Evolutionary conservation across 2,113 vertebrate genomes (phyloP), one percentile per base, ranked within the genome.

Genomic region (Isurus oxyrinchus): DNA sequence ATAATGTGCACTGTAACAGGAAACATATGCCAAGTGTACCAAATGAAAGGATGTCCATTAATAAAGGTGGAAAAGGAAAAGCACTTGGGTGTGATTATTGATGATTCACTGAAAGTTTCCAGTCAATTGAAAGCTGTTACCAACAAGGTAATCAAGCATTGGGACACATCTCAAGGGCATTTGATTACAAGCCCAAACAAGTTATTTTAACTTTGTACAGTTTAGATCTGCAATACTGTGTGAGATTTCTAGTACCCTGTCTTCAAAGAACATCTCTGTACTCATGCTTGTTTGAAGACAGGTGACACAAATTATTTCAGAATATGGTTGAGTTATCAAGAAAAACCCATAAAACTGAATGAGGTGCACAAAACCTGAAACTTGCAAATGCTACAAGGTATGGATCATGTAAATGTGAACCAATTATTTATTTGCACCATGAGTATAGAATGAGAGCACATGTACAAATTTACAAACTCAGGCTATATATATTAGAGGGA

Each of bases 21-120:
- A 94, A 94, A 66, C 59, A 66, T 23, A 94, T 94, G 59, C 59
- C 90, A 94, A 63, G 59, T 94, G 23, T 94, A 14, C 90, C 90
- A 93, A 93, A 63, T 93, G 90, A 93, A 93, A 93, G 88, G 88
- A 93, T 93, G 88, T 93, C 88, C 90, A 94, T 94, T 94, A 94
- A 94, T 59, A 94, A 63, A 94, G 90, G 90, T 94, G 90, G 90
- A 94, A 63, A 84, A 94, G 66, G 90, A 63, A 94, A 94, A 63
- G 90, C 90, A 94, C 90, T 66, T 63, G 90, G 90, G 90, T 94
- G 90, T 63, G 90, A 94, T 94, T 94, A 94, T 94, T 94, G 90
- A 94, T 94, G 90, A 94, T 63, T 94, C 90, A 66, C 59, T 94
- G 90, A 21, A 94, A 63, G n/a, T 40, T 94, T 94, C 90, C 90